phyloP scores from a whole-genome alignment of 1,140 invertebrate species.

The Eueides isabella region DNA sequence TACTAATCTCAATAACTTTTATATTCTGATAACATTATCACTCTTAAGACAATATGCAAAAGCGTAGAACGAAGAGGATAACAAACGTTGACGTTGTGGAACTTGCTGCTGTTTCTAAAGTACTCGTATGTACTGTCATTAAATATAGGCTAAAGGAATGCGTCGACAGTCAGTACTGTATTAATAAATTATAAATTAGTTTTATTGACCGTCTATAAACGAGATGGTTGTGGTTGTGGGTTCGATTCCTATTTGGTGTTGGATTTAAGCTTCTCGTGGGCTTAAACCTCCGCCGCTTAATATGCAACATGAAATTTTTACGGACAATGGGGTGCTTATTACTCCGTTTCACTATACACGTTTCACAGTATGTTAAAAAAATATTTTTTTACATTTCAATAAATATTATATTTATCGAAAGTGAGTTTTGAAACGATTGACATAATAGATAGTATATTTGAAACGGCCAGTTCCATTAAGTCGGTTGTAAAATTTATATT shows the following conservation, averaged over 20 bases:
- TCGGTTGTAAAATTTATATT: neutral
- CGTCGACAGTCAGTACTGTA: neutral
- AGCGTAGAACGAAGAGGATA: neutral
- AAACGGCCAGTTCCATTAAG: neutral
- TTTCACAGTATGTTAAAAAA: no score
- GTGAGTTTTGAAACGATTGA: neutral
- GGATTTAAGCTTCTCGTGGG: no score
- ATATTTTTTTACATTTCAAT: neutral
- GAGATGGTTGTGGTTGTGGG: no score
- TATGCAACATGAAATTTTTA: no score
- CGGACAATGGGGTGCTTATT: no score
- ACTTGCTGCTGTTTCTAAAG: slow-evolving; percentile 55
- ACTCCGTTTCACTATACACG: no score
- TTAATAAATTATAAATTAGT: neutral
- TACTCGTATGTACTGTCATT: slow-evolving; percentile 24
- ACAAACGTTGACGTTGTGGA: slow-evolving; percentile 26
- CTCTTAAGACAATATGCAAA: no score
- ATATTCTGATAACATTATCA: no score
- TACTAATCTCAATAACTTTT: no score
- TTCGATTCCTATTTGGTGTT: no score
- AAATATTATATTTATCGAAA: neutral
- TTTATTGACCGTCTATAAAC: no score
- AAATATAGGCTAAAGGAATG: slow-evolving; percentile 20
- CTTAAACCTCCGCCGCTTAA: no score
- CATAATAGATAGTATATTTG: neutral